Base-by-base conservation (phyloP, 2,888 invertebrate genomes). In the Cryptocheilus praepositus region DNA sequence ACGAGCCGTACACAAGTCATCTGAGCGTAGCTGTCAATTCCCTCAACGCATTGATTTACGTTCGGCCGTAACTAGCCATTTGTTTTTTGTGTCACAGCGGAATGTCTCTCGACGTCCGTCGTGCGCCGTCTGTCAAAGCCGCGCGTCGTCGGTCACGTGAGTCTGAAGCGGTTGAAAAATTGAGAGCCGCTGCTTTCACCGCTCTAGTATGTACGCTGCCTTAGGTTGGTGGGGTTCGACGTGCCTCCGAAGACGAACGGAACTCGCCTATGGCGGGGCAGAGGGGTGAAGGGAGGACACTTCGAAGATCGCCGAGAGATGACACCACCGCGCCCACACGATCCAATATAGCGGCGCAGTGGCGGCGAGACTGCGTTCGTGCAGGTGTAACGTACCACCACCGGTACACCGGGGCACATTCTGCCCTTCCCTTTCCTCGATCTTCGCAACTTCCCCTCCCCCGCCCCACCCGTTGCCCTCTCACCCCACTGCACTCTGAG, bases 281-380 rank as follows among this genome's bases (percentile, higher is more conserved):
- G 55, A 55, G 71, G 57, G 68, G 66, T 66, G 19, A 65, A 70
- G 70, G 66, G 70, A 73, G 71, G 81, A 85, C 82, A 83, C 81
- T 86, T 80, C 57, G 70, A 77, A 81, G 81, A 84, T 84, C 79
- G 82, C 86, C 86, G 85, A 84, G 84, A 87, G 86, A 87, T 87
- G 86, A 86, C 86, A 86, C 86, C 84, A 86, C 86, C 80, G 82
- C 81, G 76, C 81, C 81, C 80, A 81, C 79, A 80, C 77, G 79
- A 75, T 76, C 70, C 81, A 76, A 72, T 69, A 70, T 76, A 73
- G 77, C 67, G 72, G 71, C 74, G 72, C 49, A 18, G 49, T 18
- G 49, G 49, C 49, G 49, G n/a, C 49, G 49, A 18, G 59, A 21
- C 68, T 74, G 74, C 74, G 66, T 69, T 67, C 69, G 64, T 71